Evolutionary conservation across 2,113 vertebrate genomes (phyloP), one percentile per base, ranked within the genome.

Genomic region (Neopipo cinnamomea): DNA sequence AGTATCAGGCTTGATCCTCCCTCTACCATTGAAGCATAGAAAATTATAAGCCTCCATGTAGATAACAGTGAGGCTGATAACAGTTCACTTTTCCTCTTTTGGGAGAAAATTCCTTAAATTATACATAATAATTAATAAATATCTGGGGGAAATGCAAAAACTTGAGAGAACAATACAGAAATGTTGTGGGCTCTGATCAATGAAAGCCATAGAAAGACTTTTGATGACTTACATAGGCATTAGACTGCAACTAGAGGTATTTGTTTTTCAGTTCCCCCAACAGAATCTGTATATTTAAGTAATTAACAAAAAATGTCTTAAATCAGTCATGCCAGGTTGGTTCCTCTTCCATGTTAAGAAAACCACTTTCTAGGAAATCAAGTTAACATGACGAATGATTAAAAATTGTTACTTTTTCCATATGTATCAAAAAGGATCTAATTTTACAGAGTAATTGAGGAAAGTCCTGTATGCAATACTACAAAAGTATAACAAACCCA

Each of bases 331-430:
- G 39, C 7, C 71, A 67, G 11, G 2, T 8, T 76, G 21, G 33
- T 80, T 12, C 13, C 44, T 46, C 7, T 58, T 79, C 27, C 39
- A 28, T 0, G 1, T 6, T 35, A 62, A 77, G 3, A 9, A 66
- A 89, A 52, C 3, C 8, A 21, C 6, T 59, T 78, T 33, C 41
- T 46, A 62, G 50, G 33, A 92, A 86, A 81, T 30, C 42, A 53
- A 62, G 21, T 30, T 76, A 67, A 52, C 5, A 11, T 5, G 5
- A 22, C 22, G 33, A 70, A 63, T 0, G 0, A 66, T 23, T 53
- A 65, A 37, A 77, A 67, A 46, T 8, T 49, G 16, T 2, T 22
- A 1, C 9, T 14, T 89, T 85, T 59, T 16, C 30, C 22, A 5
- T 41, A n/a, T 8, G 6, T 46, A 70, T 46, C 3, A n/a, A 76